Conservation (phyloP, 2,113 vertebrate genomes). For the Bujurquina vittata region DNA sequence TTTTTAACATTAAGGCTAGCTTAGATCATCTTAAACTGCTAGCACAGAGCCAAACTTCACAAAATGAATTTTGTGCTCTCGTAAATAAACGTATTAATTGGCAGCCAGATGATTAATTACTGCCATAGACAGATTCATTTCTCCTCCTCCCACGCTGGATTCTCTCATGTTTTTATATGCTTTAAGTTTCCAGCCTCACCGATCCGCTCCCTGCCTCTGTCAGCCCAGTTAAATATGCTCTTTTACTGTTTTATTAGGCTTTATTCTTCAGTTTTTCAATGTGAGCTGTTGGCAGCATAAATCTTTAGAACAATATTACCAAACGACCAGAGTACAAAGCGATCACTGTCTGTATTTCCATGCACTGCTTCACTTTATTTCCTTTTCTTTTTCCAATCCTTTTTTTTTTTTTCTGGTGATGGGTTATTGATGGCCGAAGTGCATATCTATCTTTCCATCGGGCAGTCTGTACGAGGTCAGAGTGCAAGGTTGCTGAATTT, state of each 20-base stretch:
- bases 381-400: slow-evolving; percentile 6
- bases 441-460: slow-evolving; percentile 49
- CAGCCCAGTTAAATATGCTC: slow-evolving; percentile 31
- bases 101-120: neutral
- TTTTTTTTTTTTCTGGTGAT: neutral
- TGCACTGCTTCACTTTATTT: neutral
- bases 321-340: neutral
- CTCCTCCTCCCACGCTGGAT: slow-evolving; percentile 1
- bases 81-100: neutral
- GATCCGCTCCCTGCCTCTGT: neutral
- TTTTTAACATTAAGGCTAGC: neutral
- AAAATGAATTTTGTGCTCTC: accelerated
- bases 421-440: slow-evolving; percentile 44
- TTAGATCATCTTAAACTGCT: neutral
- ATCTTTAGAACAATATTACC: slow-evolving; percentile 21
- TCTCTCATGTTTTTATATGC: slow-evolving; percentile 25
- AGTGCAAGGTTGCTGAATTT: slow-evolving; percentile 36
- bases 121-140: slow-evolving; percentile 8
- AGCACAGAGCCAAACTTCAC: neutral
- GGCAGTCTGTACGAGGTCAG: slow-evolving; percentile 11
- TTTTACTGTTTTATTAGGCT: slow-evolving; percentile 52
- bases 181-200: slow-evolving; percentile 22
- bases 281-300: neutral
- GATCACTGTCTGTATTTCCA: neutral
- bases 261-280: slow-evolving; percentile 36